Percentiles rank a stretch among this genome's conserved stretches.
These are phyloP conservation scores for Scaptodrosophila lebanonensis DNA, from an alignment of 1,140 invertebrate species.

Conservation along the genomic window DNA sequence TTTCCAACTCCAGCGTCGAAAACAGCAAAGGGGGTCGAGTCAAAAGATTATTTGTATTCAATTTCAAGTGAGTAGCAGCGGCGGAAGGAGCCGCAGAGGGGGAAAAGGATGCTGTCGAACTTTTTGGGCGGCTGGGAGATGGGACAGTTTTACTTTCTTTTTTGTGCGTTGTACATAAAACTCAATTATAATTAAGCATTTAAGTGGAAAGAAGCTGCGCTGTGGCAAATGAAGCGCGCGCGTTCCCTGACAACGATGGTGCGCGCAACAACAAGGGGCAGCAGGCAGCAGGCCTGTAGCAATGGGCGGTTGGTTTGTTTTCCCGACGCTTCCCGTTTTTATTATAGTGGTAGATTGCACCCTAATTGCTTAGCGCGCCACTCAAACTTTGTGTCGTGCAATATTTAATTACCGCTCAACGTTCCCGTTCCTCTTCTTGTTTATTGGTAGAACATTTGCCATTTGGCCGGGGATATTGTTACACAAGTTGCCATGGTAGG, in stretches of 20 bases:
- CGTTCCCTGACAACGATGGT: too few species aligned
- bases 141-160: conserved; percentile 40
- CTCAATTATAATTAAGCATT: conserved; percentile 76
- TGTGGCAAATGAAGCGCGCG: conserved; percentile 62
- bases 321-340: conserved; percentile 33
- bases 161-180: conserved; percentile 42
- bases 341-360: conserved; percentile 49
- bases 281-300: conserved; percentile 2
- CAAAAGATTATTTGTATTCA: conserved; percentile 75
- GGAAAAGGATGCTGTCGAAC: background rate
- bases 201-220: conserved; percentile 61
- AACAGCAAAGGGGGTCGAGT: conserved; percentile 26
- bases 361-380: conserved; percentile 56
- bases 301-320: background rate
- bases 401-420: conserved; percentile 66
- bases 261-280: conserved; percentile 10
- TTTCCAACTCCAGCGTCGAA: background rate
- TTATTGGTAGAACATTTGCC: conserved; percentile 8
- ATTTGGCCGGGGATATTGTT: conserved; percentile 31
- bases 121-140: background rate
- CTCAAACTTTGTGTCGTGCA: conserved; percentile 41
- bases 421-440: conserved; percentile 22
- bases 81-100: background rate
- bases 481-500: conserved; percentile 48
- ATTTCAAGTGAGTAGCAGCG: conserved; percentile 46